Conservation (phyloP, 2,888 invertebrate genomes). For the Philhelius pedissequus region DNA sequence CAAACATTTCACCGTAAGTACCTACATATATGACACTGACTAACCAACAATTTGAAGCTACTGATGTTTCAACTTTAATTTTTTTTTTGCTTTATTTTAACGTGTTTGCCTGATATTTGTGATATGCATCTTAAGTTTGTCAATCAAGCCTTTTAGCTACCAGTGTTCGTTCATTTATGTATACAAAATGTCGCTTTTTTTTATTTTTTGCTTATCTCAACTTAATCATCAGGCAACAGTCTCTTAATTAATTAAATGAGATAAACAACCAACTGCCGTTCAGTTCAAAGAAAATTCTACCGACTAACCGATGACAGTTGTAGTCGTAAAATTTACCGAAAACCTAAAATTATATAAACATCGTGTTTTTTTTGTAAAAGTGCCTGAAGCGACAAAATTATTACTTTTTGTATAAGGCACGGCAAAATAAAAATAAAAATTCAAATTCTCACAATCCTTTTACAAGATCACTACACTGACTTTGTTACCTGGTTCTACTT, state of each 20-base stretch:
- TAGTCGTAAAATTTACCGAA: conserved; percentile 45
- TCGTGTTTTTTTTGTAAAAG: conserved; percentile 46
- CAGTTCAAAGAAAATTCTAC: conserved; percentile 63
- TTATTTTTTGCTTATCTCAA: conserved; percentile 43
- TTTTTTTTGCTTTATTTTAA: conserved; percentile 16
- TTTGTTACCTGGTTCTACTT: background rate
- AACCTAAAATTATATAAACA: background rate
- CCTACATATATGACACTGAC: background rate
- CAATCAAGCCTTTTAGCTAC: conserved; percentile 54
- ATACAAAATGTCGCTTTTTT: background rate
- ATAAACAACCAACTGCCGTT: conserved; percentile 55
- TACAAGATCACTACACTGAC: conserved; percentile 32
- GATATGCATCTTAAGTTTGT: conserved; percentile 66
- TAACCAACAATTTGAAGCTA: conserved; percentile 55
- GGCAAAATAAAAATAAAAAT: conserved; percentile 1
- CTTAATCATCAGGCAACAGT: conserved; percentile 59
- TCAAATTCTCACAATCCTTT: conserved; percentile 49
- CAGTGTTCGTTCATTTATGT: conserved; percentile 32
- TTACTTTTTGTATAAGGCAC: conserved; percentile 15
- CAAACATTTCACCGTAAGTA: background rate
- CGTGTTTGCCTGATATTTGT: conserved; percentile 49
- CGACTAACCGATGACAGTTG: conserved; percentile 45
- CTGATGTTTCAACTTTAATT: conserved; percentile 31
- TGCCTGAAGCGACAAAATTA: conserved; percentile 60
- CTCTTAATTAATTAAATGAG: conserved; percentile 69